phyloP scores from a whole-genome alignment of 2,797 vertebrate species.

The Agapornis canus region DNA sequence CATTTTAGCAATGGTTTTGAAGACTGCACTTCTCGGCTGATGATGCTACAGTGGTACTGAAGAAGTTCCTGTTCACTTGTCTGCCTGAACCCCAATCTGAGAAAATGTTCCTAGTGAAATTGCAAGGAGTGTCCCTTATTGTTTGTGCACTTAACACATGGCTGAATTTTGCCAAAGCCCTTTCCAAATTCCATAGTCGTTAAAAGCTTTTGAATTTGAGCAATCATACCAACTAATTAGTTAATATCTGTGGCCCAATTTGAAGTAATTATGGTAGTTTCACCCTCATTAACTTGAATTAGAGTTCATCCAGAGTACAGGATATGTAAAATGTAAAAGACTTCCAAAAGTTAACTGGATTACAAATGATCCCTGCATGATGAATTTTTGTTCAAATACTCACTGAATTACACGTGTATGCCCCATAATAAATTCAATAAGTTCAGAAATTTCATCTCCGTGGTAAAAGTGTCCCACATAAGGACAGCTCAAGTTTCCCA shows the following conservation, averaged over 20 bases:
- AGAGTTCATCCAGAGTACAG: background rate
- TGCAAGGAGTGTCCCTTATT: background rate
- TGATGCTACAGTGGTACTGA: background rate
- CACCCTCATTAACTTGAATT: conserved; percentile 21
- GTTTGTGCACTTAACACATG: background rate
- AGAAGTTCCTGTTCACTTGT: background rate
- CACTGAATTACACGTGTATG: background rate
- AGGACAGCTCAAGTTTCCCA: background rate
- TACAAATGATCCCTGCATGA: background rate
- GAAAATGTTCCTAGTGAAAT: background rate
- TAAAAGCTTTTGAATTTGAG: background rate
- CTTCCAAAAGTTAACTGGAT: background rate
- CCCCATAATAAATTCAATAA: background rate
- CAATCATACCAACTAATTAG: background rate
- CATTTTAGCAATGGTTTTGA: background rate
- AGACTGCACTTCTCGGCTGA: background rate
- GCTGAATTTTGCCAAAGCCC: background rate
- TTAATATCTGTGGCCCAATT: background rate
- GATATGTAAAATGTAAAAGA: background rate
- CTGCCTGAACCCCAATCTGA: background rate
- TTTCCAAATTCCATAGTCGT: background rate
- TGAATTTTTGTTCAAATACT: conserved; percentile 12
- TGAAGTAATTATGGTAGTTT: background rate
- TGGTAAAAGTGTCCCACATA: background rate
- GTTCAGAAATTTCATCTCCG: background rate